Conservation (phyloP, 2,113 vertebrate species). For the Phaethornis superciliosus region DNA sequence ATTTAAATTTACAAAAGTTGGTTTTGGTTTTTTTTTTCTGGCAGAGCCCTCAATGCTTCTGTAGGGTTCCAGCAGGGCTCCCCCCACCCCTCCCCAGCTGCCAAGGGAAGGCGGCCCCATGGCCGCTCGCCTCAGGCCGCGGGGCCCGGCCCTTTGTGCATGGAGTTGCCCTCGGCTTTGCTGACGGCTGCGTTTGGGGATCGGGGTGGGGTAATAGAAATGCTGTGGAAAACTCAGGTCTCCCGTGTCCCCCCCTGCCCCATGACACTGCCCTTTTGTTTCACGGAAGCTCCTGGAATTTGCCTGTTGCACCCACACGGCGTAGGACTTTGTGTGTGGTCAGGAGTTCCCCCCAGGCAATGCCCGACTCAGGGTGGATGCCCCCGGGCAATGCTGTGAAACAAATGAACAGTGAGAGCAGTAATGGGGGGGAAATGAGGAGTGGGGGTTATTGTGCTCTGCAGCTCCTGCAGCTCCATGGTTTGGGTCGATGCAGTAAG, state of each 20-base stretch:
- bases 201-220: not conserved
- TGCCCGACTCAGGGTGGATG: not conserved
- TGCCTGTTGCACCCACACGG: not conserved
- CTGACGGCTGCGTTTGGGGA: not conserved
- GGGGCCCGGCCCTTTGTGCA: not conserved
- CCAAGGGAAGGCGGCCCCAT: not conserved
- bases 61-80: rapidly evolving
- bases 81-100: not conserved
- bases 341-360: not conserved
- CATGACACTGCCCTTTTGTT: not conserved
- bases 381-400: not conserved
- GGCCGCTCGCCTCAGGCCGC: rapidly evolving
- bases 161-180: not conserved
- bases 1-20: not conserved
- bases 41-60: rapidly evolving
- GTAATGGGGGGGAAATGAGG: not conserved
- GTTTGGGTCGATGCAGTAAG: not conserved
- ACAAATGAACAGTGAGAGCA: not conserved
- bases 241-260: not conserved
- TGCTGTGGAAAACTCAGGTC: not conserved
- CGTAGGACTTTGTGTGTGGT: not conserved
- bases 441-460: not conserved
- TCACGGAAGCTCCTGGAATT: not conserved
- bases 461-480: not conserved
- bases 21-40: not conserved